Conservation (phyloP, 2,797 vertebrate genomes). For the Pangasius krempfi region DNA sequence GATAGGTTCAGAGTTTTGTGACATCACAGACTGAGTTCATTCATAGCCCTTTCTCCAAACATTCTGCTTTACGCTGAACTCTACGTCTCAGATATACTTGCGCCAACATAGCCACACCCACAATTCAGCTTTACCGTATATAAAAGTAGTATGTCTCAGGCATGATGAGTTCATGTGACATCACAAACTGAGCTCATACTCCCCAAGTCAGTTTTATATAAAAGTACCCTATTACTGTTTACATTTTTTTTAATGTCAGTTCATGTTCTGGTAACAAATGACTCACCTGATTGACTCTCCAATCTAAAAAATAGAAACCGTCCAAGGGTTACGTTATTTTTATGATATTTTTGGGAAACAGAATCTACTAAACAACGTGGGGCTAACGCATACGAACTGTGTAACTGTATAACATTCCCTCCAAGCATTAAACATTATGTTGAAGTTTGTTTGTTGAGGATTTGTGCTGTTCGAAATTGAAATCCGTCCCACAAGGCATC, state of each 20-base stretch:
- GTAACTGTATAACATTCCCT: neutral
- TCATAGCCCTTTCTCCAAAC: neutral
- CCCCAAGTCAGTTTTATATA: neutral
- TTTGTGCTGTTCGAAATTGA: constrained; percentile 69
- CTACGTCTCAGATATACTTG: no score
- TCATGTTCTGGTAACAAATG: neutral
- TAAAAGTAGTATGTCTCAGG: neutral
- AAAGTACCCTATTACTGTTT: neutral
- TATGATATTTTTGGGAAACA: no score
- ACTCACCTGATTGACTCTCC: no score
- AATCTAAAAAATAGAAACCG: neutral
- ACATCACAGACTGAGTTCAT: neutral
- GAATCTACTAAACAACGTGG: neutral
- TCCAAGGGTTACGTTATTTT: neutral
- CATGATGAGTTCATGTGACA: neutral
- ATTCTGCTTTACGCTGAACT: neutral
- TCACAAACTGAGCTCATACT: neutral
- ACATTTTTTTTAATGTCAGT: neutral
- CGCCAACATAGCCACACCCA: neutral
- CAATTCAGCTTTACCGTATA: neutral
- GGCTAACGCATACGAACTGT: no score
- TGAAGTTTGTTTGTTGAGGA: neutral
- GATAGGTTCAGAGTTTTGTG: neutral
- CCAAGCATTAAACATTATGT: neutral
- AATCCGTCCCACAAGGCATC: constrained; percentile 70